phyloP scores from a whole-genome alignment of 1,140 invertebrate genomes.

The Trichoplusia ni region DNA sequence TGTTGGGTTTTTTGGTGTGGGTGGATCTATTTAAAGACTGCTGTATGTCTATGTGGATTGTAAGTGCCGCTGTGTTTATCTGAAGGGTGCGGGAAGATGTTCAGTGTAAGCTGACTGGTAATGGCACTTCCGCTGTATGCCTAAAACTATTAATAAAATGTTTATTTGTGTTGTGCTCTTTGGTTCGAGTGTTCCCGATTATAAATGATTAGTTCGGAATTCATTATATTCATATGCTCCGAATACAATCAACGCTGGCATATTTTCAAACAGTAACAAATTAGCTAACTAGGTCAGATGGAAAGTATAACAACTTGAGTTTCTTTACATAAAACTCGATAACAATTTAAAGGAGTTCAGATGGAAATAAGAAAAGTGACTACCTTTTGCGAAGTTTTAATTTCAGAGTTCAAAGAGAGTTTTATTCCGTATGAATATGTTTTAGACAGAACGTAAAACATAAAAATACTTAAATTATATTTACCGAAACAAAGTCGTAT shows the following conservation, averaged over 20 bases:
- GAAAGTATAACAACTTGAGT: conserved; percentile 26
- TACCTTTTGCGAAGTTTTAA: too few species aligned
- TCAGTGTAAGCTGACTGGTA: conserved; percentile 41
- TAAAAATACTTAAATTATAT: too few species aligned
- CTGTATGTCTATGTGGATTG: conserved; percentile 60
- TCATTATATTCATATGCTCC: background rate
- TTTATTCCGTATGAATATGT: too few species aligned
- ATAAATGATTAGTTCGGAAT: background rate
- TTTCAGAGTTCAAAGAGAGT: too few species aligned
- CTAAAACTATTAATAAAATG: conserved; percentile 15
- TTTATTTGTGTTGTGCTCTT: conserved; percentile 30
- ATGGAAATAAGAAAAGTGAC: too few species aligned
- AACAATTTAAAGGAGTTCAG: too few species aligned
- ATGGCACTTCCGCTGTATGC: conserved; percentile 40
- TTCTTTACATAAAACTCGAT: too few species aligned
- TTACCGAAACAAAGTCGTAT: too few species aligned
- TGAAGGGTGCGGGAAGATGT: conserved; percentile 62
- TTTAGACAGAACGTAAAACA: too few species aligned
- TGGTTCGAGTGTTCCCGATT: background rate
- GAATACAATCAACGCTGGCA: background rate
- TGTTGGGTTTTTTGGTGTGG: conserved; percentile 20
- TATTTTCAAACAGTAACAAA: background rate
- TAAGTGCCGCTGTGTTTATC: conserved; percentile 74
- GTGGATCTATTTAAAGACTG: conserved; percentile 66
- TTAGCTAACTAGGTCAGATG: conserved; percentile 12